These are phyloP conservation scores for Latrodectus elegans DNA, from an alignment of 2,888 invertebrate genomes.

Conservation along the genomic window DNA sequence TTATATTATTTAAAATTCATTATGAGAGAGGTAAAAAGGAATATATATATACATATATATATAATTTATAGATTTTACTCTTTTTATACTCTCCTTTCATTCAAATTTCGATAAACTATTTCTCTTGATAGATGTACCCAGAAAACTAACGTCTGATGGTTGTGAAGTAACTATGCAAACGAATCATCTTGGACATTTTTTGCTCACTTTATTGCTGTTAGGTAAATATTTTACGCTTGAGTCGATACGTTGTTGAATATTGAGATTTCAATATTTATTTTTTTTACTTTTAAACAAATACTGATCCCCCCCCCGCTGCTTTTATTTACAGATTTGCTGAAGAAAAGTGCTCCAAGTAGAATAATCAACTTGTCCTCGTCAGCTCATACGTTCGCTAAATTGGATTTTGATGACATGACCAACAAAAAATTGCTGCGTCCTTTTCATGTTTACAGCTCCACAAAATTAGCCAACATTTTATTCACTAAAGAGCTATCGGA, in stretches of 20 bases:
- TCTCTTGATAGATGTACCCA: background rate
- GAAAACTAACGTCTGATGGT: constrained; percentile 37
- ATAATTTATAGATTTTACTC: too few relatives aligned
- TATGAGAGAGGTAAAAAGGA: too few relatives aligned
- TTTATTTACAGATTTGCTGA: constrained; percentile 71
- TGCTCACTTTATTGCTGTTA: constrained; percentile 84
- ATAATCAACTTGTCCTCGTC: constrained; percentile 72
- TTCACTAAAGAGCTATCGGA: constrained; percentile 74
- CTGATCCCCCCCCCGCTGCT: too few relatives aligned
- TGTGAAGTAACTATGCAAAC: constrained; percentile 38
- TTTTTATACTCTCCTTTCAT: background rate
- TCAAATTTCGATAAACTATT: background rate
- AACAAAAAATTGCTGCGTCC: background rate
- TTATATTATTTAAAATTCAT: too few relatives aligned
- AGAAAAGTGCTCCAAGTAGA: constrained; percentile 66
- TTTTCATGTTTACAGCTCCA: constrained; percentile 72
- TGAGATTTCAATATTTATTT: background rate
- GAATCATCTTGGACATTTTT: constrained; percentile 86
- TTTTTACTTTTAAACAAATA: background rate
- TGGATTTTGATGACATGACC: constrained; percentile 71
- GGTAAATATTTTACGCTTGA: constrained; percentile 76
- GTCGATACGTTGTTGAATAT: background rate
- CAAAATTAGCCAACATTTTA: constrained; percentile 74
- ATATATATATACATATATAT: too few relatives aligned
- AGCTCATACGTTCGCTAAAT: constrained; percentile 69